These are phyloP conservation scores for Paelopatides confundens DNA, from an alignment of 53 echinoderm and acorn worm species.

Conservation along the genomic window DNA sequence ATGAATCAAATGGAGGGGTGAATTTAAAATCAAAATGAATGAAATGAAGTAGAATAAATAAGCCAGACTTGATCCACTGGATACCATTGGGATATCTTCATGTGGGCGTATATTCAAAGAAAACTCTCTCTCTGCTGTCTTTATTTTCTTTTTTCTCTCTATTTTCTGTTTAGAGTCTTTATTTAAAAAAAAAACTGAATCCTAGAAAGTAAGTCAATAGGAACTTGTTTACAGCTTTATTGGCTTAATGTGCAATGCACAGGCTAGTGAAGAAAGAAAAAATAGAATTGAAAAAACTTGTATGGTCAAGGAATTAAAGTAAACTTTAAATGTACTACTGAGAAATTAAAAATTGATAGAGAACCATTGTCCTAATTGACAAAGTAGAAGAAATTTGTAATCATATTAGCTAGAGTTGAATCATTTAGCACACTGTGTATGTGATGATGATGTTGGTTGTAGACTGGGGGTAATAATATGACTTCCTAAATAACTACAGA, in stretches of 20 bases:
- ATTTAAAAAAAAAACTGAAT: neutral
- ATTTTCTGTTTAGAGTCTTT: neutral
- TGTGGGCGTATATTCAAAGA: neutral
- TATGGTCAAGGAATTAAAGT: neutral
- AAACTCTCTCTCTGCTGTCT: neutral
- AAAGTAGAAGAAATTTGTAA: neutral
- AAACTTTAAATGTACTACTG: neutral
- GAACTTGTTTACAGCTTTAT: neutral
- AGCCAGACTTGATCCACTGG: slow-evolving; percentile 3
- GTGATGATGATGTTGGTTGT: too few species aligned
- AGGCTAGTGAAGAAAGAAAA: neutral
- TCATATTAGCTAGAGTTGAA: too few species aligned
- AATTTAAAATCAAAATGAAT: neutral
- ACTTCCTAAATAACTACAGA: too few species aligned
- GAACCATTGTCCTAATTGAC: neutral
- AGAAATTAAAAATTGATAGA: neutral
- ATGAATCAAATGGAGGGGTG: slow-evolving; percentile 3
- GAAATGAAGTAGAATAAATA: neutral
- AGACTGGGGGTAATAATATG: too few species aligned
- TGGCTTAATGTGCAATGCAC: neutral
- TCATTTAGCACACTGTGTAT: too few species aligned
- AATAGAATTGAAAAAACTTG: neutral
- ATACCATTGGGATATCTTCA: neutral
- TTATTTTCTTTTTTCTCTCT: neutral
- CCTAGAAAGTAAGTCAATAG: neutral